Conservation (phyloP, 2,797 vertebrate genomes). For the Poecile montanus region DNA sequence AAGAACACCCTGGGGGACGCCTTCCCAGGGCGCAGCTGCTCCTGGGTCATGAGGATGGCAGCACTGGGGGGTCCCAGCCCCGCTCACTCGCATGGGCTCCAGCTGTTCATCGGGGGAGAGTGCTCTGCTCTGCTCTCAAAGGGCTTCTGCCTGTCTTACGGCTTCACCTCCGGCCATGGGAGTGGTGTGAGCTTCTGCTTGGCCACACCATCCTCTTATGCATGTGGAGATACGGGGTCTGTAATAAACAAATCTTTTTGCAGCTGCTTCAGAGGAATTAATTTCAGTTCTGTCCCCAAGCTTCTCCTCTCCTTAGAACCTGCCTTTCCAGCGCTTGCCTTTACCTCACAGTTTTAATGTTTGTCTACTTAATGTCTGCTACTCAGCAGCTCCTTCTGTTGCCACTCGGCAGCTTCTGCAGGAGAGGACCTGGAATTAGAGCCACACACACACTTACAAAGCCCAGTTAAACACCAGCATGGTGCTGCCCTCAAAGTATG, state of each 20-base stretch:
- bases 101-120: not conserved
- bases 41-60: rapidly evolving
- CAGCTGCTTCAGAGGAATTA: not conserved
- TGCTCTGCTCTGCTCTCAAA: not conserved
- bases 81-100: rapidly evolving
- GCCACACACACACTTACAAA: not conserved
- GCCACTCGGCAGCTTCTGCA: not conserved
- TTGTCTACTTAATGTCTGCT: not conserved
- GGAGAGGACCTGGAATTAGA: not conserved
- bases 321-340: not conserved
- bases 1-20: not conserved
- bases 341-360: not conserved
- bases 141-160: not conserved
- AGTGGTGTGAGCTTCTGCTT: not conserved
- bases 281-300: not conserved
- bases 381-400: not conserved
- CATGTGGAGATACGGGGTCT: rapidly evolving
- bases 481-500: not conserved
- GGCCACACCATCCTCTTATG: not conserved
- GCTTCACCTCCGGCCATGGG: not conserved
- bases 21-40: not conserved
- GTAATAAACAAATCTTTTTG: not conserved
- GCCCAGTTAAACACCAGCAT: not conserved
- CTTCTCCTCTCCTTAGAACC: not conserved
- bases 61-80: not conserved